phyloP scores from a whole-genome alignment of 2,113 vertebrate species.

The human (Homo sapiens) region DNA sequence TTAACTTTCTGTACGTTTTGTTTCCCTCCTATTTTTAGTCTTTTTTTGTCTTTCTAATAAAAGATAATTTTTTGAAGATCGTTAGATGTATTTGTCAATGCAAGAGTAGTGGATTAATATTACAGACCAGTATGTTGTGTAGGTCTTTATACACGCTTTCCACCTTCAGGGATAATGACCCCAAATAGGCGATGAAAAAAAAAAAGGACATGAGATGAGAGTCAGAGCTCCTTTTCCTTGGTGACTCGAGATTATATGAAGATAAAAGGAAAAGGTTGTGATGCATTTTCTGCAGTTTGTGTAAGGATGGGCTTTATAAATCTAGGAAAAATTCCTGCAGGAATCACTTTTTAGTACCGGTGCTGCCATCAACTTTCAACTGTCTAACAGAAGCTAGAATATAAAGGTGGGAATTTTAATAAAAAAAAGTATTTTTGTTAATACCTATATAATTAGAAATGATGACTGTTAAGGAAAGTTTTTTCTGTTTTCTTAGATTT shows the following conservation, averaged over 20 bases:
- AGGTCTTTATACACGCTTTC: not conserved
- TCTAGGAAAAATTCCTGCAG: not conserved
- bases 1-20: not conserved
- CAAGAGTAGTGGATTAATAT: not conserved
- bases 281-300: not conserved
- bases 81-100: not conserved
- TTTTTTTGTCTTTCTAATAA: not conserved
- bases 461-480: not conserved
- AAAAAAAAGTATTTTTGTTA: not conserved
- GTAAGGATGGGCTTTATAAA: not conserved
- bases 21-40: not conserved
- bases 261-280: not conserved
- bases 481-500: not conserved
- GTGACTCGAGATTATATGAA: not conserved
- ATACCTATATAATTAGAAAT: not conserved
- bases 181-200: not conserved
- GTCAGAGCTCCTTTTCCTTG: not conserved
- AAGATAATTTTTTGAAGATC: not conserved
- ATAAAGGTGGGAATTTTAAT: not conserved
- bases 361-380: not conserved
- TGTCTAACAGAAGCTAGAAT: not conserved
- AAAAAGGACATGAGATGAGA: not conserved
- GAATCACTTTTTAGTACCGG: not conserved
- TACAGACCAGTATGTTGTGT: not conserved
- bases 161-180: not conserved